Evolutionary conservation across 2,888 invertebrate genomes (phyloP).

Genomic region (Agonopterix subpropinquella): DNA sequence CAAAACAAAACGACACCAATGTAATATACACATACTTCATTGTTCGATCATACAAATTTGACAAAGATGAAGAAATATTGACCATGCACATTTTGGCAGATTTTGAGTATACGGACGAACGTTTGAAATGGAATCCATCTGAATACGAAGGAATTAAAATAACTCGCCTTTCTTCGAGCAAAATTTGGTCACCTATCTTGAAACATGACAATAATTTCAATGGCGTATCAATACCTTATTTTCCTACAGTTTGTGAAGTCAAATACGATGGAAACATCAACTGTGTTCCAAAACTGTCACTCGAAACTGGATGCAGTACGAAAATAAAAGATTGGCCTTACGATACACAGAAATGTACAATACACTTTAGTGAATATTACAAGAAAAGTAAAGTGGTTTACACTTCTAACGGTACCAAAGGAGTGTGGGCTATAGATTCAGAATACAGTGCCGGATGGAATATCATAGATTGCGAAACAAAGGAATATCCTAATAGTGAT

Average conservation of each 20-base stretch:
- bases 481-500: conserved; percentile 11
- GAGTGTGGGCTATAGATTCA: conserved; percentile 16
- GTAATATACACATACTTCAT: conserved; percentile 11
- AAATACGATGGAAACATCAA: conserved; percentile 1
- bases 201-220: conserved; percentile 24
- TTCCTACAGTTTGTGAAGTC: conserved; percentile 14
- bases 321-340: conserved; percentile 23
- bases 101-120: conserved; percentile 23
- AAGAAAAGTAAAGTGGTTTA: conserved; percentile 12
- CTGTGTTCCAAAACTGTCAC: not conserved
- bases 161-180: conserved; percentile 1
- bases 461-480: conserved; percentile 27
- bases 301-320: not conserved
- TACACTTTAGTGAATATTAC: conserved; percentile 15
- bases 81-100: conserved; percentile 4
- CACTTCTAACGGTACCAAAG: conserved; percentile 6
- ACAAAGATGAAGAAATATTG: conserved; percentile 22
- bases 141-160: conserved; percentile 22
- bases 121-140: conserved; percentile 30
- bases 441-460: conserved; percentile 36
- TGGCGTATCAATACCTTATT: conserved; percentile 6
- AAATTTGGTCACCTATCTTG: conserved; percentile 27
- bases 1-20: conserved; percentile 11
- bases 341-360: conserved; percentile 20
- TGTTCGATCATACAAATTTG: conserved; percentile 28